Base-by-base conservation (phyloP, 2,113 vertebrate genomes). In the Gadus chalcogrammus region DNA sequence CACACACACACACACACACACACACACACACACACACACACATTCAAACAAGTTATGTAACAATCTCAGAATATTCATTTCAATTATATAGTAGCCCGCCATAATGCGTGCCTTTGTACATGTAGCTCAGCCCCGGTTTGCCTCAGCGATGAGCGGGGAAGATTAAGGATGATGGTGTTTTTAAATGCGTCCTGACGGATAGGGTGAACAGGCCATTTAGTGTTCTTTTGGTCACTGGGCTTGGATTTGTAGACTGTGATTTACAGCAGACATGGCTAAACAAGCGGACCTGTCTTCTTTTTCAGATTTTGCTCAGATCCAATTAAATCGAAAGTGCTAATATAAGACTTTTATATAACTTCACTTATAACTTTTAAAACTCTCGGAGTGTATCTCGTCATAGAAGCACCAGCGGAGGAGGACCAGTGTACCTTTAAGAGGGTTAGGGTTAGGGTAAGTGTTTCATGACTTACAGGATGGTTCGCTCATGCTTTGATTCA, bases 11-110 rank as follows among this genome's bases (percentile, higher is more conserved):
- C 42, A 48, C 8, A 48, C 42, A 48, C 7, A 48, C 42, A 48
- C 42, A 48, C 42, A 48, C 42, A 48, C 42, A 9, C 42, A 48
- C 42, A 48, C 42, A 48, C 42, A 48, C 2, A 1, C 42, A 48
- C 42, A 48, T 13, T 1, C 4, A 75, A 65, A 76, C 55, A 80
- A 77, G 72, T 85, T 83, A 85, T 69, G 70, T 88, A 87, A 88
- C 78, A 48, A 80, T 66, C 53, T 75, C 20, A 72, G 74, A 80
- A 89, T 80, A 69, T 75, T 75, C 62, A 82, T 73, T 77, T 61
- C 12, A 72, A 79, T 78, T 56, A 75, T 66, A 67, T 67, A 56
- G 67, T 78, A 82, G 81, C 64, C 13, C 4, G 13, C 28, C 67
- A 72, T 18, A 77, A 73, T 71, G 53, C 64, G 70, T 80, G 63